Evolutionary conservation across 2,888 invertebrate species (phyloP), one percentile per base, ranked within the genome.

Genomic region (Drosophila sordidapex): DNA sequence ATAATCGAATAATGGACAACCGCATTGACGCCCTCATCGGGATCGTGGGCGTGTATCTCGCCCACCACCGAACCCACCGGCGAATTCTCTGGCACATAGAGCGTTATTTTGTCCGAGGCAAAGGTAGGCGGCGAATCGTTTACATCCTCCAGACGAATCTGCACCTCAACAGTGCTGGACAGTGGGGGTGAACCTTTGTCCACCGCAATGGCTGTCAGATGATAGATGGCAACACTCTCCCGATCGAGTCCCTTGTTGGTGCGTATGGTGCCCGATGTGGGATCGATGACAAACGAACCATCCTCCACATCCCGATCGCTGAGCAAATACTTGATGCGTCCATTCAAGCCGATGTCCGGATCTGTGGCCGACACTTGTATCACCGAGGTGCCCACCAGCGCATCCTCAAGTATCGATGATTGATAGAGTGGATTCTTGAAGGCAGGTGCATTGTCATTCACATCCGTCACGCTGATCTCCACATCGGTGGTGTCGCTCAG

Each of bases 81-180:
- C n/a, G 98, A 98, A 92, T 99, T 99, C 93, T 99, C 99, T 0
- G 97, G 94, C 6, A 99, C 96, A 91, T 97, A 98, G 46, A 99
- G 95, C 0, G 96, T 95, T 18, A 99, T 96, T 91, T 97, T 96
- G 87, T 98, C 97, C 4, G 97, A 96, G 72, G 97, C 96, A 93
- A 98, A 98, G 0, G 96, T 96, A 0, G 98, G 98, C 0, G 98
- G 97, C 0, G 97, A 97, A 91, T 98, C 98, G 90, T 98, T 98
- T 13, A 98, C 96, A 90, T 98, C 98, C 90, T 97, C 97, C 61
- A 98, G 95, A 85, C 96, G 95, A 60, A 98, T 96, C 70, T 96
- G 96, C 2, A 98, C 96, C 59, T 97, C 95, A 2, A 96, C 95
- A 1, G 94, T 93, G 6, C 96, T 95, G 18, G 96, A 96, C 18